Evolutionary conservation across 2,113 vertebrate genomes (phyloP).

Genomic region (Xiphophorus hellerii): DNA sequence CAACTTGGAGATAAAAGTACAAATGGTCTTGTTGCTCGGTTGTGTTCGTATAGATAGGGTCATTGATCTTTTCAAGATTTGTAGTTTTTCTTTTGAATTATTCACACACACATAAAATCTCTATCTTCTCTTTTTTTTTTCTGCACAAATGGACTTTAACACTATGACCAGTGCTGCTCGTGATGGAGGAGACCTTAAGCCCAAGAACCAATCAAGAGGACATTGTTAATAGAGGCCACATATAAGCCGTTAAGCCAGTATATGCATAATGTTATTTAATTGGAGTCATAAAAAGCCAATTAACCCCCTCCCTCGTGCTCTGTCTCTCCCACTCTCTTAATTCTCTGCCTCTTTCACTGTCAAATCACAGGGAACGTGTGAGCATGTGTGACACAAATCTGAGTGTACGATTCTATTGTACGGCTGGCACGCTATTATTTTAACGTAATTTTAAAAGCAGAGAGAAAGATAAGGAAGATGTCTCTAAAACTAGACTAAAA

Average conservation of each 20-base stretch:
- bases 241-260: constrained; percentile 85
- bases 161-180: constrained; percentile 61
- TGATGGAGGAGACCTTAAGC: constrained; percentile 80
- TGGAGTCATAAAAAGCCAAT: constrained; percentile 87
- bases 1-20: constrained; percentile 43
- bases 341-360: constrained; percentile 53
- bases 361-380: constrained; percentile 44
- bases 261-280: constrained; percentile 87
- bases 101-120: constrained; percentile 48
- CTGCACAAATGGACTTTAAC: constrained; percentile 67
- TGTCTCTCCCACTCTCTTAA: constrained; percentile 43
- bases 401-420: constrained; percentile 13
- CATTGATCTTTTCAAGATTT: constrained; percentile 56
- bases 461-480: constrained; percentile 24
- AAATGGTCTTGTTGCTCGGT: constrained; percentile 44
- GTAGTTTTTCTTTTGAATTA: constrained; percentile 55
- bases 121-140: constrained; percentile 55
- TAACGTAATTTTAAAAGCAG: constrained; percentile 2
- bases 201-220: constrained; percentile 83
- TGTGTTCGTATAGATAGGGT: constrained; percentile 32
- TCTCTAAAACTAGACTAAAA: constrained; percentile 42
- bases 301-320: constrained; percentile 72
- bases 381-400: constrained; percentile 45
- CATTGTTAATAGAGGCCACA: constrained; percentile 86
- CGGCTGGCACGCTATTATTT: constrained; percentile 5